Evolutionary conservation across 1,140 invertebrate species (phyloP), one percentile per base, ranked within the genome.

Genomic region (Meloidogyne floridensis): DNA sequence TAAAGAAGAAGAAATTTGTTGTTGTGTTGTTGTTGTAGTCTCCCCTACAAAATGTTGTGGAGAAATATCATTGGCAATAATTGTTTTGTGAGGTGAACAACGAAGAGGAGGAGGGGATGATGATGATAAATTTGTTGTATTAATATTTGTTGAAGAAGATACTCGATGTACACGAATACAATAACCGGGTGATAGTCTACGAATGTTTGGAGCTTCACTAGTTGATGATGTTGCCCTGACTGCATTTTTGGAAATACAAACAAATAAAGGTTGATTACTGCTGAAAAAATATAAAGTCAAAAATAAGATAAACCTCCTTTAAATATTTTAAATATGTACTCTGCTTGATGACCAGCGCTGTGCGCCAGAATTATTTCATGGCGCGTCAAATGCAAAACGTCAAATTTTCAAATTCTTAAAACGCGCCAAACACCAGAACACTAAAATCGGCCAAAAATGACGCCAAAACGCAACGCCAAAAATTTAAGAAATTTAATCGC

Each of bases 131-230:
- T 6, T 47, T 47, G 7, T 51, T 81, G 32, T 32, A 32, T 32
- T 32, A 32, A 32, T 32, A 32, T 32, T 32, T 32, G 32, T 32
- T 32, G 32, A 32, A 32, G 32, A 32, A 47, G 69, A 75, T 15
- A 76, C 84, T 56, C 87, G 86, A 75, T 90, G 86, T n/a, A 89
- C 88, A 65, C 88, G 86, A 71, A 89, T 84, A 83, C 88, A 89
- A 75, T 89, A 89, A 56, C 88, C 88, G 65, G 87, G 86, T 10
- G 89, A 89, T 56, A 89, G 81, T 43, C 88, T 80, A 54, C 88
- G 86, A 47, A 89, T 86, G 56, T 84, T 89, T 89, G 18, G 84
- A 65, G 77, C 84, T 83, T 75, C 80, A 80, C 18, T 51, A 43
- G 77, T 47, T 20, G 77, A 10, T 15, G 59, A 32, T 32, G 32